phyloP scores from a whole-genome alignment of 1,140 invertebrate species.

The Anagrus nilaparvatae region DNA sequence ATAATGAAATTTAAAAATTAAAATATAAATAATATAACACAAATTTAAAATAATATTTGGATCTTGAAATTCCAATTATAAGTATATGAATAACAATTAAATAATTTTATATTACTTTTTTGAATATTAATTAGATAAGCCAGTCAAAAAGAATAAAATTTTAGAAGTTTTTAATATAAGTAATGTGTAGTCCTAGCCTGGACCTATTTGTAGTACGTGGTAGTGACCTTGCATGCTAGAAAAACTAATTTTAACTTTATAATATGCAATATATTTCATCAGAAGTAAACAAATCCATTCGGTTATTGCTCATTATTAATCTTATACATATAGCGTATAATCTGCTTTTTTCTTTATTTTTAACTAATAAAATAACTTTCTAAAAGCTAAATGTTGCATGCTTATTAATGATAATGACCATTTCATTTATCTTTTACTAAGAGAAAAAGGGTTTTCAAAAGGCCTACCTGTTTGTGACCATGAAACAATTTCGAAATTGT shows the following conservation, averaged over 20 bases:
- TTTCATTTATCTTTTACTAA: no score
- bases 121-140: conserved; percentile 19
- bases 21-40: conserved; percentile 4
- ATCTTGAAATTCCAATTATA: no score
- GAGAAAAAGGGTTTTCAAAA: no score
- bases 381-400: conserved; percentile 18
- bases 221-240: conserved; percentile 35
- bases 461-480: conserved; percentile 14
- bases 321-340: conserved; percentile 14
- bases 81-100: no score
- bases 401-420: no score
- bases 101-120: no score
- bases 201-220: conserved; percentile 23
- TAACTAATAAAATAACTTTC: no score
- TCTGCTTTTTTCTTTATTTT: no score
- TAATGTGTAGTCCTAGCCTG: conserved; percentile 20
- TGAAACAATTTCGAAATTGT: conserved; percentile 11
- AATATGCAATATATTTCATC: conserved; percentile 1
- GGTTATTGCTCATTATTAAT: no score
- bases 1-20: conserved; percentile 9
- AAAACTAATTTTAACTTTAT: no score
- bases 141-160: conserved; percentile 16
- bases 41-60: no score
- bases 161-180: conserved; percentile 20
- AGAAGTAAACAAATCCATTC: conserved; percentile 16